phyloP scores from a whole-genome alignment of 2,113 vertebrate genomes.

The Neodon shergylaensis region DNA sequence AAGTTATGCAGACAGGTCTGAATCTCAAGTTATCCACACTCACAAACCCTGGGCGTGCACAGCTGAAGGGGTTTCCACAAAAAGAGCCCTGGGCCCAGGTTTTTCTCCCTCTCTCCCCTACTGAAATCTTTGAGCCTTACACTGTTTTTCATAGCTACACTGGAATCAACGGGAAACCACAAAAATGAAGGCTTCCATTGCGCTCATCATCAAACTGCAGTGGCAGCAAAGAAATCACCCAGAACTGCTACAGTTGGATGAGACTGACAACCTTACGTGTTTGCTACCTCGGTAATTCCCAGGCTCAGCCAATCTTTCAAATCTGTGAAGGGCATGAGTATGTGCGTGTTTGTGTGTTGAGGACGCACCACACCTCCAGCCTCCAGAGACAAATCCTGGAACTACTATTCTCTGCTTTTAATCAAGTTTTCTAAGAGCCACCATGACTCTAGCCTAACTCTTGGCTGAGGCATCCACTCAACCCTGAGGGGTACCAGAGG shows the following conservation, averaged over 20 bases:
- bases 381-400: background rate
- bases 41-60: background rate
- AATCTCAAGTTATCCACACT: background rate
- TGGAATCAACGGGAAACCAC: slow-evolving; percentile 78
- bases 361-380: background rate
- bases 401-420: background rate
- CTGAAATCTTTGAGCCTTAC: slow-evolving; percentile 67
- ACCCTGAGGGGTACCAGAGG: background rate
- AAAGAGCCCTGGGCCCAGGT: slow-evolving; percentile 35
- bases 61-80: background rate
- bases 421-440: slow-evolving; percentile 15
- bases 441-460: background rate
- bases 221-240: slow-evolving; percentile 48
- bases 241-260: slow-evolving; percentile 1
- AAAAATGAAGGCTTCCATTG: slow-evolving; percentile 77
- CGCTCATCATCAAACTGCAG: slow-evolving; percentile 44
- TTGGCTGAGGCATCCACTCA: background rate
- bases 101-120: background rate
- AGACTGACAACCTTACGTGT: slow-evolving; percentile 42
- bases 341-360: background rate
- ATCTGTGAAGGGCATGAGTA: background rate
- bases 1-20: background rate
- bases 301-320: background rate
- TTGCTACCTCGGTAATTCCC: slow-evolving; percentile 43
- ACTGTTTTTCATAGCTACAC: slow-evolving; percentile 74